These are phyloP conservation scores for Xiphophorus maculatus DNA, from an alignment of 2,113 vertebrate genomes.

Conservation along the genomic window DNA sequence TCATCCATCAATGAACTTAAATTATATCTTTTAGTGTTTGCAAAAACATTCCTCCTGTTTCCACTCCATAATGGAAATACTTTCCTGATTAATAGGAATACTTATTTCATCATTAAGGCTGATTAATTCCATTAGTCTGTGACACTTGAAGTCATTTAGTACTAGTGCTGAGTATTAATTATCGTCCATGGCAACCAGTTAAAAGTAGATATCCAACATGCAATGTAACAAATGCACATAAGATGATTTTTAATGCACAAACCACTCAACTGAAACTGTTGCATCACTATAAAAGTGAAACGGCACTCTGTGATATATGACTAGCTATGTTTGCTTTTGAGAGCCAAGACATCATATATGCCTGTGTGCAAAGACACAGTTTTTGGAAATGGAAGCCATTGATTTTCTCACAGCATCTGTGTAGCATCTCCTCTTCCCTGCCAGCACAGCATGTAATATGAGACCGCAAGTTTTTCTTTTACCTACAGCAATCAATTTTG, in stretches of 20 bases:
- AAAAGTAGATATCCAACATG: constrained; percentile 41
- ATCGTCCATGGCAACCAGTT: constrained; percentile 68
- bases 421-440: constrained; percentile 56
- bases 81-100: constrained; percentile 80
- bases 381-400: constrained; percentile 57
- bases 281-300: constrained; percentile 17
- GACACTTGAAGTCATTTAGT: constrained; percentile 68
- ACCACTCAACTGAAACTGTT: constrained; percentile 25
- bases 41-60: constrained; percentile 20
- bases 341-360: constrained; percentile 35
- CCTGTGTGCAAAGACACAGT: constrained; percentile 39
- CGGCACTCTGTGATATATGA: constrained; percentile 12
- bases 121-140: constrained; percentile 80
- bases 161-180: constrained; percentile 71
- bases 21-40: constrained; percentile 28
- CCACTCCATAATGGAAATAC: constrained; percentile 49
- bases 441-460: constrained; percentile 70
- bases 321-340: constrained; percentile 27
- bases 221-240: constrained; percentile 31
- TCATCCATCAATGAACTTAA: constrained; percentile 18
- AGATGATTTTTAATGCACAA: constrained; percentile 8
- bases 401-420: constrained; percentile 61
- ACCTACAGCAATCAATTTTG: constrained; percentile 72
- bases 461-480: constrained; percentile 67
- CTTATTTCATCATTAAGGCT: constrained; percentile 81